Evolutionary conservation across 2,797 vertebrate species (phyloP), one percentile per base, ranked within the genome.

Genomic region (Siniperca undulata): DNA sequence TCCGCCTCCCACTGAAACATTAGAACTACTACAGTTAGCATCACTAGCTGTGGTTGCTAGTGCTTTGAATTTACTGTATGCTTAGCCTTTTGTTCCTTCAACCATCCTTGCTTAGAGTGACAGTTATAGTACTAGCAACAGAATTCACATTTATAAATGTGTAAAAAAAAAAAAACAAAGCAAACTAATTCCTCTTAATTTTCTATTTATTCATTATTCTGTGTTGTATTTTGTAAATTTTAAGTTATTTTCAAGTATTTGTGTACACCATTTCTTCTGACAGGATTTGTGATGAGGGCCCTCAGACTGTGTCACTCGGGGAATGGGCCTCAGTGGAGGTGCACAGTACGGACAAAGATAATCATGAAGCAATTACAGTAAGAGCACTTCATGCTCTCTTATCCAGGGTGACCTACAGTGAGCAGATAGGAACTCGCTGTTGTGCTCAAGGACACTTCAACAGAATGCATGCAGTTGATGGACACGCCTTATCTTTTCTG

Each of bases 361-460:
- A 86, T 87, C 78, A 82, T 24, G 77, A 81, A 70, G 74, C 81
- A 80, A 80, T 92, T 87, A 89, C 81, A 87, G 89, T 92, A 78
- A 92, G 84, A 92, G 91, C 87, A 64, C 86, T 86, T 55, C 69
- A 74, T 53, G 74, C 19, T 5, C 67, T 78, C 80, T 87, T 66
- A 81, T 88, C 84, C 83, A 36, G 82, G 82, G 74, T 80, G 85
- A 89, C 85, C 89, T 52, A 24, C 83, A 40, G n/a, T 0, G 16
- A 64, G 52, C 78, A 83, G 91, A 92, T 81, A 81, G 75, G 30
- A 70, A 65, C 72, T 78, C 13, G 0, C 19, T n/a, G n/a, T 66
- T 52, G 22, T 52, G n/a, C 67, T 88, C 71, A 83, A 90, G 87
- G 85, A 83, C 53, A 64, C 78, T 70, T 64, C 30, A 56, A 5